Evolutionary conservation across 2,797 vertebrate species (phyloP), one percentile per base, ranked within the genome.

Genomic region (Pantherophis vulpinus): DNA sequence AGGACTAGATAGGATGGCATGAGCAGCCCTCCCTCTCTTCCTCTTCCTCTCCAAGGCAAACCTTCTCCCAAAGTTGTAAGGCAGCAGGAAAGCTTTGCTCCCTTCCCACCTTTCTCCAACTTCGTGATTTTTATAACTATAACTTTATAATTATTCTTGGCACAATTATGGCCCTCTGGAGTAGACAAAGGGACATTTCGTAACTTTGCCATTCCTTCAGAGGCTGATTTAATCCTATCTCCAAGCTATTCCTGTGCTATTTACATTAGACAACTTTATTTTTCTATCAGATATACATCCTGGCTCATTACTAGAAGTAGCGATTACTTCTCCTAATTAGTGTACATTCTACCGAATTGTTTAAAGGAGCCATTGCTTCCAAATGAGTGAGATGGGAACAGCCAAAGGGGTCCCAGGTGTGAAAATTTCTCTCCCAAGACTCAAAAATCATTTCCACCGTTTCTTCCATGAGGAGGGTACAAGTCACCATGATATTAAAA

Each of bases 1-100:
- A 61, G 25, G 9, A 92, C 11, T 13, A 37, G 86, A 14, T 59
- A 93, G 93, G 37, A 59, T 93, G 55, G 51, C 93, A 54, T 66
- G 91, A 66, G 86, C 88, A 91, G 18, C 18, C 58, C 18, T 59
- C 7, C 79, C 55, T n/a, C 2, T 0, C 47, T 58, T n/a, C 8
- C 7, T 86, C 94, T 3, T 0, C 59, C 59, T 29, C 8, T n/a
- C 83, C 93, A 0, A 0, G 94, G 91, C 92, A 89, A 90, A 92
- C 90, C 94, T 94, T 94, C 92, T 87, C 94, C 37, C 4, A 3
- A 94, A 95, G 70, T 94, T 87, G 94, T 94, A 95, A 89, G 59
- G 90, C 54, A 92, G 13, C 4, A n/a, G 47, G 63, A 60, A 87
- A 95, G 91, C 95, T 14, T 18, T n/a, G 12, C 25, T 86, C 42